These are phyloP conservation scores for Eurytoma adleriae DNA, from an alignment of 2,888 invertebrate genomes.

Conservation along the genomic window DNA sequence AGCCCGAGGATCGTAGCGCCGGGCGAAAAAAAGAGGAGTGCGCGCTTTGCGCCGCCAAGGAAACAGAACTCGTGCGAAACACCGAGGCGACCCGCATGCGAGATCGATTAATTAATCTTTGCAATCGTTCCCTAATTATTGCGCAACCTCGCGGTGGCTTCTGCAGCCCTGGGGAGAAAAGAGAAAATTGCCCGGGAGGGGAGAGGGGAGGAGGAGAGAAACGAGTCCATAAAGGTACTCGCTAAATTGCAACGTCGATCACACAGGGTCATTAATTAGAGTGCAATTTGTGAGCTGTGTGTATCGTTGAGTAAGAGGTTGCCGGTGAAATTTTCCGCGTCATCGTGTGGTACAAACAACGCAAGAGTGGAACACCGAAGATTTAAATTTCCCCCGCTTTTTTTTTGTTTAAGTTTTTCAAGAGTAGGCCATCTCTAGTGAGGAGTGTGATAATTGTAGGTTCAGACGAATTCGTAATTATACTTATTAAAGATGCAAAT, in stretches of 20 bases:
- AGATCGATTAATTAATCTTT: constrained; percentile 56
- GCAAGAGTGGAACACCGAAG: too few species aligned
- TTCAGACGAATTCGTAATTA: too few species aligned
- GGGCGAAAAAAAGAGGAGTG: neutral
- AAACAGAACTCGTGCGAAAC: constrained; percentile 12
- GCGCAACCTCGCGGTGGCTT: constrained; percentile 25
- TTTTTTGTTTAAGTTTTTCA: too few species aligned
- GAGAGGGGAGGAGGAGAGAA: constrained; percentile 15
- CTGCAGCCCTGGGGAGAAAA: constrained; percentile 27
- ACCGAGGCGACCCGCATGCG: constrained; percentile 23
- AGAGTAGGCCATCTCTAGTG: too few species aligned
- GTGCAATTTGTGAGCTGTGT: constrained; percentile 24
- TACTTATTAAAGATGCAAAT: too few species aligned
- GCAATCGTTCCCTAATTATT: constrained; percentile 52
- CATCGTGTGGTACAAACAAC: too few species aligned
- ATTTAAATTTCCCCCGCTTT: too few species aligned
- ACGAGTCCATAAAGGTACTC: constrained; percentile 46
- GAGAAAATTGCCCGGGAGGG: neutral
- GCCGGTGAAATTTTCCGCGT: neutral
- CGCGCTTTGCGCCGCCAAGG: neutral
- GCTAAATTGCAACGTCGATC: constrained; percentile 50
- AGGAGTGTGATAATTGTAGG: too few species aligned
- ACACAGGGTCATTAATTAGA: constrained; percentile 46
- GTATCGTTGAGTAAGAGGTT: neutral
- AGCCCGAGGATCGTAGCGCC: neutral